Percentiles rank a stretch among this genome's conserved stretches.
Conservation (phyloP, 2,888 invertebrate species). For the Galerucella calmariensis region DNA sequence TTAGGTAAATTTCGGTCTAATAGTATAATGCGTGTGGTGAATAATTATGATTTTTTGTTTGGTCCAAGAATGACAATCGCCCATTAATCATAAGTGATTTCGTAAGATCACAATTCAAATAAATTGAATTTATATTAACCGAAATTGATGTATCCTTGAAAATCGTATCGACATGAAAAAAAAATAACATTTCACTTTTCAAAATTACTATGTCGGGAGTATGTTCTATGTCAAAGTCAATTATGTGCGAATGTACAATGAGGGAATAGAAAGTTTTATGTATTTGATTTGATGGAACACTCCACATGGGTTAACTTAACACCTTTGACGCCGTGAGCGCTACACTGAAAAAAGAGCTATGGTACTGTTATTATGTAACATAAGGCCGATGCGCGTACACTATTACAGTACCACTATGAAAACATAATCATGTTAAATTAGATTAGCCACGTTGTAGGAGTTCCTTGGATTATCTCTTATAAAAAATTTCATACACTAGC, state of each 20-base stretch:
- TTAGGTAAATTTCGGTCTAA: neutral
- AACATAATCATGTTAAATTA: neutral
- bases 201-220: constrained; percentile 1
- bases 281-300: constrained; percentile 2
- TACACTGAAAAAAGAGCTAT: constrained; percentile 1
- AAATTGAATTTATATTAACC: constrained; percentile 39
- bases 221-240: constrained; percentile 7
- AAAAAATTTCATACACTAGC: neutral
- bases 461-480: neutral
- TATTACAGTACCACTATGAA: neutral
- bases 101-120: constrained; percentile 39
- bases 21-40: neutral
- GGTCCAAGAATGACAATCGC: constrained; percentile 34
- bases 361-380: constrained; percentile 1
- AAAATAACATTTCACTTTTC: constrained; percentile 25
- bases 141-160: constrained; percentile 41
- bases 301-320: neutral
- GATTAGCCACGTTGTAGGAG: too few species aligned
- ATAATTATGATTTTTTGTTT: constrained; percentile 25
- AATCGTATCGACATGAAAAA: constrained; percentile 29
- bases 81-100: constrained; percentile 40
- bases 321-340: neutral
- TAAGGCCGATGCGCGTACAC: neutral
- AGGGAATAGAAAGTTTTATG: neutral
- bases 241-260: constrained; percentile 7